Base-by-base conservation (phyloP, 2,113 vertebrate species). In the Neomonachus schauinslandi region DNA sequence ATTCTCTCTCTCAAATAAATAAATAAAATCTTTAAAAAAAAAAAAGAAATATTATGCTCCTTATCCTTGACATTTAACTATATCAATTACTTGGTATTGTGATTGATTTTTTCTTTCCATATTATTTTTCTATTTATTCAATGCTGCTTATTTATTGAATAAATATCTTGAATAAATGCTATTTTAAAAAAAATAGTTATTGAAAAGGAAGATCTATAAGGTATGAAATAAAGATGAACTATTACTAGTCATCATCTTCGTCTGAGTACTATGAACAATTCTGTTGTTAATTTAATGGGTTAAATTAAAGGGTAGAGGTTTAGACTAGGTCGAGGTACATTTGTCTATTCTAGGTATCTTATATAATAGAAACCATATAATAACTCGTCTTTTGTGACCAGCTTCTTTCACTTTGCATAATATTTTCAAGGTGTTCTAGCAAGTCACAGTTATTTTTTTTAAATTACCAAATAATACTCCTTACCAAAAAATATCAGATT, bases 151-250 rank as follows among this genome's bases (percentile, higher is more conserved):
- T 42, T 74, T 74, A 42, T 2, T 74, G 21, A 74, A 42, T 36
- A 69, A 69, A 69, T 13, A 14, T 22, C 39, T 22, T 74, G 71
- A 74, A 72, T 72, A 72, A 72, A 79, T 21, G 22, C 16, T 87
- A 67, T 57, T 79, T 28, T 2, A 19, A 94, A 57, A 94, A 94
- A 79, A 69, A 69, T 33, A 42, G 19, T 81, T 59, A 79, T 42
- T 89, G 42, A 63, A 89, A 74, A 69, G 28, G 15, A 83, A 88
- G 74, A 74, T 71, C 36, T 49, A 19, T 72, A 81, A 94, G 26
- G 15, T n/a, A 89, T 36, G 89, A 94, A 82, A 83, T 63, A 74
- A 74, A 94, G 6, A 89, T 89, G 67, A 74, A 63, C 42, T 89
- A 72, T 61, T 89, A 74, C 72, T 72, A 93, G 46, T 74, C 69